phyloP scores from a whole-genome alignment of 2,797 vertebrate genomes.

The Cirrhinus mrigala region DNA sequence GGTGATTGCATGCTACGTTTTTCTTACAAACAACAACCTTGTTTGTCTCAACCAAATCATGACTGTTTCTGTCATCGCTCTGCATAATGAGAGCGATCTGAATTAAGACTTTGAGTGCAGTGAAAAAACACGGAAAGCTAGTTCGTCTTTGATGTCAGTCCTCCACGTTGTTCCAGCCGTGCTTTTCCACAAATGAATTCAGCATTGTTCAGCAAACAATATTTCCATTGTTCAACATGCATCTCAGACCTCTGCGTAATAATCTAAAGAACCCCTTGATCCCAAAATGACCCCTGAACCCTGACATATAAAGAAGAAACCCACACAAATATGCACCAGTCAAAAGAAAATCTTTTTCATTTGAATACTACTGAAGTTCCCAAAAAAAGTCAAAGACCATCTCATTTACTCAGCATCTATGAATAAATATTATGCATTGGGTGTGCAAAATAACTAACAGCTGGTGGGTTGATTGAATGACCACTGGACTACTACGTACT shows the following conservation, averaged over 20 bases:
- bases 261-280: conserved; percentile 51
- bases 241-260: conserved; percentile 39
- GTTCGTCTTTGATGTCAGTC: conserved; percentile 14
- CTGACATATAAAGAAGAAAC: conserved; percentile 39
- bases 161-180: conserved; percentile 13
- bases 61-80: neutral
- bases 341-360: neutral
- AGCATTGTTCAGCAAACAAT: conserved; percentile 57
- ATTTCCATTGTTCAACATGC: conserved; percentile 54
- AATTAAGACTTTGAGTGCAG: conserved; percentile 37
- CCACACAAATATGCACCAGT: conserved; percentile 34
- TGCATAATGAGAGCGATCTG: conserved; percentile 23
- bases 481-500: neutral
- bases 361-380: neutral
- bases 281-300: conserved; percentile 39
- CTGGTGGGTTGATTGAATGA: neutral
- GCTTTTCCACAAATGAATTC: conserved; percentile 44
- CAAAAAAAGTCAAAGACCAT: neutral
- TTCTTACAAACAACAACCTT: conserved; percentile 29
- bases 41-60: conserved; percentile 18
- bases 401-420: neutral
- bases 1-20: neutral
- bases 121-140: conserved; percentile 21
- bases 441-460: neutral
- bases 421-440: neutral